Evolutionary conservation across 2,797 vertebrate species (phyloP).

Genomic region (Myotis findleyi): DNA sequence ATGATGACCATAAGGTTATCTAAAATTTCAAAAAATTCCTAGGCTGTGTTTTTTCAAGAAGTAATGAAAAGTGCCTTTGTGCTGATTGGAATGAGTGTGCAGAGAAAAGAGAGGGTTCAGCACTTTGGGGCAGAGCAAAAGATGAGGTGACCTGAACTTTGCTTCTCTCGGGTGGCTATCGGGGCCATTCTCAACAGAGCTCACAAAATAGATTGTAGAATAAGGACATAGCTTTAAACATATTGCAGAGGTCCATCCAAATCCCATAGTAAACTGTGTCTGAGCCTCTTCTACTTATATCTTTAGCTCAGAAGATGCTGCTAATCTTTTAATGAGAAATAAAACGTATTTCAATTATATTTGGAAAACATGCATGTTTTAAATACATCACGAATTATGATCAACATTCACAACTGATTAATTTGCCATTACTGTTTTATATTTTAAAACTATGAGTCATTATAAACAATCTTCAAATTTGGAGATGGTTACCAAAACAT

Average conservation of each 20-base stretch:
- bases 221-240: slow-evolving; percentile 72
- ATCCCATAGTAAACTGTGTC: slow-evolving; percentile 35
- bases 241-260: slow-evolving; percentile 67
- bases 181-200: slow-evolving; percentile 49
- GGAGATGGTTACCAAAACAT: neutral
- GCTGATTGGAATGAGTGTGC: slow-evolving; percentile 2
- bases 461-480: slow-evolving; percentile 11
- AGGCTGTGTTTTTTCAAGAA: slow-evolving; percentile 53
- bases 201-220: slow-evolving; percentile 67
- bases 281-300: slow-evolving; percentile 22
- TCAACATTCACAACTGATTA: neutral
- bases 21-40: slow-evolving; percentile 68
- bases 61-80: slow-evolving; percentile 68
- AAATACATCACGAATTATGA: neutral
- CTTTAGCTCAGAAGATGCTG: slow-evolving; percentile 27
- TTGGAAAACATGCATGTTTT: neutral
- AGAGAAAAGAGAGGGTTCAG: slow-evolving; percentile 48
- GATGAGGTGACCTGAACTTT: slow-evolving; percentile 69
- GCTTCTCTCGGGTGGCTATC: slow-evolving; percentile 48
- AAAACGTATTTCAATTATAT: neutral
- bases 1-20: slow-evolving; percentile 71
- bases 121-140: slow-evolving; percentile 46
- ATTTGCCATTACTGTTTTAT: neutral
- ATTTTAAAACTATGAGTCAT: neutral
- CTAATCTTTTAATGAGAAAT: slow-evolving; percentile 49